phyloP scores from a whole-genome alignment of 92 coral and sea anemone species.

The Pocillopora grandis region DNA sequence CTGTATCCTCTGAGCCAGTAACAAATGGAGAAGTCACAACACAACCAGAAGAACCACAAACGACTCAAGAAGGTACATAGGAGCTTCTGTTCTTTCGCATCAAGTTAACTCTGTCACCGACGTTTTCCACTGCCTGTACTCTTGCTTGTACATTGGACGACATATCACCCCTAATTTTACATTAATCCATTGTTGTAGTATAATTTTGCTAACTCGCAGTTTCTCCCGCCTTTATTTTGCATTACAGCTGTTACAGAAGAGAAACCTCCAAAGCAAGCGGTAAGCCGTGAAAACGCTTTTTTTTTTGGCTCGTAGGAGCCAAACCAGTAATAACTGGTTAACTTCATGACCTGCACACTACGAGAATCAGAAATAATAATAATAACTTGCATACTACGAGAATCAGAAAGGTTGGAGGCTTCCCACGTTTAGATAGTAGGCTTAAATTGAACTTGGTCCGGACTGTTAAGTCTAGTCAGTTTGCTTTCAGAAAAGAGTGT shows the following conservation, averaged over 20 bases:
- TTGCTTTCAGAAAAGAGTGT: neutral
- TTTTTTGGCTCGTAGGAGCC: too few species aligned
- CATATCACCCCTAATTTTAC: neutral
- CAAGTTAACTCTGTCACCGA: too few species aligned
- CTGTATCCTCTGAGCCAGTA: conserved; percentile 55
- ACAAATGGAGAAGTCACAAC: conserved; percentile 73
- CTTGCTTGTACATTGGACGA: too few species aligned
- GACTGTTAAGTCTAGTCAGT: neutral
- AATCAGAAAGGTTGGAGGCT: too few species aligned
- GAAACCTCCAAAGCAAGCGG: conserved; percentile 64
- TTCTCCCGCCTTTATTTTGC: neutral
- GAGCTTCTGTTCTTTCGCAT: too few species aligned
- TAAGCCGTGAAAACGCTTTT: neutral
- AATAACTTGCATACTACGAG: too few species aligned
- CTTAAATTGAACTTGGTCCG: too few species aligned
- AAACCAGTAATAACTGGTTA: too few species aligned
- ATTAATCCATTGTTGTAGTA: neutral
- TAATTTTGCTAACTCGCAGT: neutral
- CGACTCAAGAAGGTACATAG: conserved; percentile 26
- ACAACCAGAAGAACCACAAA: conserved; percentile 46
- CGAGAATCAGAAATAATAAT: too few species aligned
- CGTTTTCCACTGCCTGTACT: too few species aligned
- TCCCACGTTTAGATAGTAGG: too few species aligned
- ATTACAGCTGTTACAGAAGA: conserved; percentile 44
- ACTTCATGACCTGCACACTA: too few species aligned